phyloP scores from a whole-genome alignment of 2,113 vertebrate species.

The Oncorhynchus tshawytscha region DNA sequence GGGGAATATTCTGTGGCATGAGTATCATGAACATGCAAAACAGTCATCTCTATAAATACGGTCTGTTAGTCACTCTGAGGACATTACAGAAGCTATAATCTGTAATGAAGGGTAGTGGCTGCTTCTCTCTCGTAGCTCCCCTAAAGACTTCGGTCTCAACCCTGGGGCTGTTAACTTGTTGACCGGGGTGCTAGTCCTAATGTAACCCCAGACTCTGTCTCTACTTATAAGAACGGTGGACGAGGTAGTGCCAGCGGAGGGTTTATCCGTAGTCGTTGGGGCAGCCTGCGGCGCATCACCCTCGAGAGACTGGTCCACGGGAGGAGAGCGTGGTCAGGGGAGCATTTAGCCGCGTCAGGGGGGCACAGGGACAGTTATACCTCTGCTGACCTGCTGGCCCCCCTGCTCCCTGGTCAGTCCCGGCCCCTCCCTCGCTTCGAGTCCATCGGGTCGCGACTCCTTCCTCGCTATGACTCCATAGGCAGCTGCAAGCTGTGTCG shows the following conservation, averaged over 20 bases:
- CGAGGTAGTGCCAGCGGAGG: background rate
- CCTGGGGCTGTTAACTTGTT: too few species aligned
- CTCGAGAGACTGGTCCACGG: constrained; percentile 47
- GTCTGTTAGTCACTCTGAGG: too few species aligned
- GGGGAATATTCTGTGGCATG: too few species aligned
- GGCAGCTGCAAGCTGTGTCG: constrained; percentile 45
- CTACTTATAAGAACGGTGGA: constrained; percentile 25
- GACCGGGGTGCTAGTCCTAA: too few species aligned
- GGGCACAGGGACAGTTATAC: constrained; percentile 12
- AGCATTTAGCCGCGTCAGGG: constrained; percentile 25
- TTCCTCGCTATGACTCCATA: constrained; percentile 48
- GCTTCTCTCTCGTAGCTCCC: too few species aligned
- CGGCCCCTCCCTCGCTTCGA: constrained; percentile 3
- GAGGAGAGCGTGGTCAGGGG: constrained; percentile 46
- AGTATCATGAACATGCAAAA: too few species aligned
- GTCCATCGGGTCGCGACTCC: constrained; percentile 15
- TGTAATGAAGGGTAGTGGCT: too few species aligned
- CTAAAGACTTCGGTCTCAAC: too few species aligned
- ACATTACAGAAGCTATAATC: too few species aligned
- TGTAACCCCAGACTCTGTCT: background rate
- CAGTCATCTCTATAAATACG: too few species aligned
- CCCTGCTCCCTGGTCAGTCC: background rate
- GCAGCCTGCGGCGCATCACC: constrained; percentile 50
- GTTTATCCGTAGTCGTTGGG: constrained; percentile 37
- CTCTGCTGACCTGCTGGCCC: constrained; percentile 20